Percentiles rank a stretch among this genome's conserved stretches.
Evolutionary conservation across 1,140 invertebrate genomes (phyloP).

Genomic region (Drosophila ironensis): DNA sequence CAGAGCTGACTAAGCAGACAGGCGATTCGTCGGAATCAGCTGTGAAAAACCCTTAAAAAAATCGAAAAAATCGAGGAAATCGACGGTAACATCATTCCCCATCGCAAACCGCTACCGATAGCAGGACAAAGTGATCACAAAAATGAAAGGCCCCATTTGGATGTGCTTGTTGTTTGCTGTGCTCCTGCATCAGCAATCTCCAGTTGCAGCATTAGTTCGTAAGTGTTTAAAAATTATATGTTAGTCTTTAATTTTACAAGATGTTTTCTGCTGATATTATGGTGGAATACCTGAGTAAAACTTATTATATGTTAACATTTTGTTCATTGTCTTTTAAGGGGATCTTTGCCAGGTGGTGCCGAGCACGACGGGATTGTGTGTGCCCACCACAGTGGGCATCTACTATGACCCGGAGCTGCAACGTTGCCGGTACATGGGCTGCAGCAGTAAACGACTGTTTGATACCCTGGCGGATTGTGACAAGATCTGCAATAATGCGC

Average conservation of each 20-base stretch:
- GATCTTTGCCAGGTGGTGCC: conserved; percentile 65
- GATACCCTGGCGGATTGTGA: conserved; percentile 65
- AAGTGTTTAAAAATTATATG: conserved; percentile 29
- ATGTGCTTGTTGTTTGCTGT: conserved; percentile 41
- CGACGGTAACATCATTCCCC: not conserved
- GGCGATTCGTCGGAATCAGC: not conserved
- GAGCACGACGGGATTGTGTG: conserved; percentile 55
- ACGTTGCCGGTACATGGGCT: conserved; percentile 64
- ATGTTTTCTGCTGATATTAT: not conserved
- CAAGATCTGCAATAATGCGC: conserved; percentile 69
- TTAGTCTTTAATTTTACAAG: no score
- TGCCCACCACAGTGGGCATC: conserved; percentile 63
- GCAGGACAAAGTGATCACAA: conserved; percentile 13
- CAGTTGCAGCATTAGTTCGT: conserved; percentile 39
- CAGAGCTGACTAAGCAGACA: conserved; percentile 48
- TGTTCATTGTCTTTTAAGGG: conserved; percentile 20
- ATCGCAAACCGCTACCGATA: not conserved
- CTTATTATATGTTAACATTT: not conserved
- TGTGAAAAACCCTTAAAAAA: not conserved
- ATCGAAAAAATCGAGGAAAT: not conserved
- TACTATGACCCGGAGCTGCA: conserved; percentile 68
- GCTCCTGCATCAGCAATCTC: conserved; percentile 16
- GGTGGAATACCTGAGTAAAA: not conserved
- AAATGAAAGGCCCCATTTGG: conserved; percentile 28
- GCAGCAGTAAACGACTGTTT: conserved; percentile 62